Percentiles rank a stretch among this genome's conserved stretches.
phyloP scores from a whole-genome alignment of 2,797 vertebrate genomes.

The Macrochelys suwanniensis region DNA sequence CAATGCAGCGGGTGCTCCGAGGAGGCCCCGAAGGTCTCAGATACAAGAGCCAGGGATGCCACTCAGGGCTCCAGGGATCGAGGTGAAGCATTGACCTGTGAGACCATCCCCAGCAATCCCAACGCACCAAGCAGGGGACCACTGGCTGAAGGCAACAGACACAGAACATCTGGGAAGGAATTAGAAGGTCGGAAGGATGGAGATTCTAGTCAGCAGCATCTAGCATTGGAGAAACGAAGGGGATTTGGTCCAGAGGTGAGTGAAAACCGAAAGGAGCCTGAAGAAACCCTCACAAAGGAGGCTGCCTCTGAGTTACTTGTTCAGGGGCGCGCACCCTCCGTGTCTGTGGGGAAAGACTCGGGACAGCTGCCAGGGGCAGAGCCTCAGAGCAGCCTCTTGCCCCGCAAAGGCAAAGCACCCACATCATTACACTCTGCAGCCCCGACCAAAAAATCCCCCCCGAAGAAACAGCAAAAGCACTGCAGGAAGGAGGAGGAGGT shows the following conservation, averaged over 20 bases:
- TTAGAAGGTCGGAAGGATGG: neutral
- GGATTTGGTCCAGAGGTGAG: neutral
- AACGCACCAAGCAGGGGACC: no score
- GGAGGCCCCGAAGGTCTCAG: neutral
- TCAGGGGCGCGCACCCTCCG: neutral
- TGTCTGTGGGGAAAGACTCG: neutral
- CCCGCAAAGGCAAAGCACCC: neutral
- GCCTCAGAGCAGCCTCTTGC: neutral
- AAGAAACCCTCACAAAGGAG: neutral
- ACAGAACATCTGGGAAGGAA: neutral
- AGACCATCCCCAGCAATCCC: no score
- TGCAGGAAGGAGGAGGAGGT: neutral
- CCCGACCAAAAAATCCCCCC: neutral
- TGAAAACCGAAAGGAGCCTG: neutral
- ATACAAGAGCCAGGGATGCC: neutral
- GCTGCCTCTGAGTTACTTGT: neutral
- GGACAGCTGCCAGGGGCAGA: neutral
- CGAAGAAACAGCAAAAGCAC: neutral
- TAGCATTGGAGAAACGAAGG: neutral
- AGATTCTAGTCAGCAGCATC: neutral
- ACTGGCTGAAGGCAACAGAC: neutral
- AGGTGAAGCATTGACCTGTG: neutral
- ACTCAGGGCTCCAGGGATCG: neutral
- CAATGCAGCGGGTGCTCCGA: neutral
- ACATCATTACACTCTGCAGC: neutral